Percentiles rank a stretch among this genome's conserved stretches.
These are phyloP conservation scores for Plebejus anna DNA, from an alignment of 2,888 invertebrate species.

Conservation along the genomic window DNA sequence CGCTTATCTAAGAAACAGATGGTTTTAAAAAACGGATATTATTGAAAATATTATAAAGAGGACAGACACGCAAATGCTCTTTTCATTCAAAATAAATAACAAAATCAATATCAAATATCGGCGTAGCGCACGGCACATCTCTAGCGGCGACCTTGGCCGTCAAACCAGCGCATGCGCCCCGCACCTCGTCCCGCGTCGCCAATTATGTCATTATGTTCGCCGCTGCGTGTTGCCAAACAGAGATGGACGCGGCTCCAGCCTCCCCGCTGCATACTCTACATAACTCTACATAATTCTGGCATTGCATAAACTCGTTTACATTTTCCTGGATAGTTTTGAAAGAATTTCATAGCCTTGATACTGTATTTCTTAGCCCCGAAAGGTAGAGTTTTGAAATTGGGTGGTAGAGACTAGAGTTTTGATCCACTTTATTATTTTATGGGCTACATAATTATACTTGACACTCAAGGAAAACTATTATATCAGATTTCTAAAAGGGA, in stretches of 20 bases:
- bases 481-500: not conserved
- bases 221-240: slow-evolving; percentile 70
- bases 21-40: no score
- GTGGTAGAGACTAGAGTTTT: not conserved
- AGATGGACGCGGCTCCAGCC: slow-evolving; percentile 51
- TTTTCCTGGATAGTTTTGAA: not conserved
- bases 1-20: no score
- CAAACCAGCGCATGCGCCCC: slow-evolving; percentile 78
- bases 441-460: not conserved
- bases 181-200: slow-evolving; percentile 49
- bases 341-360: not conserved
- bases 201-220: slow-evolving; percentile 77
- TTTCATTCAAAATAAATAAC: not conserved
- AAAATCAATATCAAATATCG: not conserved
- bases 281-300: slow-evolving; percentile 20
- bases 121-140: not conserved
- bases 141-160: slow-evolving; percentile 73
- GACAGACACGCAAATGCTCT: not conserved
- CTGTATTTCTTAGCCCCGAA: not conserved
- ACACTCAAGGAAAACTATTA: not conserved
- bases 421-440: not conserved
- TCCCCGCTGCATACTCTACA: slow-evolving; percentile 35
- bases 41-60: no score
- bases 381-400: not conserved
- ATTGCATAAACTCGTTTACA: not conserved